phyloP scores from a whole-genome alignment of 2,113 vertebrate species.

The Climacteris rufus region DNA sequence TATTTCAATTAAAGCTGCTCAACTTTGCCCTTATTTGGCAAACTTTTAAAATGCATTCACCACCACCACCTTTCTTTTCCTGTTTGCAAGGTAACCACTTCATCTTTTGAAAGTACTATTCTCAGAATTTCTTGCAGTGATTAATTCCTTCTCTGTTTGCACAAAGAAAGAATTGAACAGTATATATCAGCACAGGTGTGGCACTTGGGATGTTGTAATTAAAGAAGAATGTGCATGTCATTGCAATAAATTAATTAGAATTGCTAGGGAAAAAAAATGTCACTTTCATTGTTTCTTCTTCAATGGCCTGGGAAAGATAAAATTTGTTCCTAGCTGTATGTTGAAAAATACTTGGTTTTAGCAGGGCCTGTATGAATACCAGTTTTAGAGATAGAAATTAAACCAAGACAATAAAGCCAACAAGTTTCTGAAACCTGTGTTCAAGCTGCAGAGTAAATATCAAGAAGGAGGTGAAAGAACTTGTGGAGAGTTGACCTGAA shows the following conservation, averaged over 20 bases:
- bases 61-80: neutral
- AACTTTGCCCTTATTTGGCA: neutral
- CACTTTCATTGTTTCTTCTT: neutral
- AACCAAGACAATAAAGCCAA: neutral
- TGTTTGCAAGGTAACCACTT: neutral
- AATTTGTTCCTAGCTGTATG: neutral
- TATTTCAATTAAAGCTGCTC: neutral
- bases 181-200: neutral
- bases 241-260: neutral
- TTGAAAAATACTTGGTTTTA: neutral
- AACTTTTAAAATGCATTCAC: neutral
- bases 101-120: neutral
- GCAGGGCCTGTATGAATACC: neutral
- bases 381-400: neutral
- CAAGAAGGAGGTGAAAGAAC: neutral
- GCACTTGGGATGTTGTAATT: neutral
- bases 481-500: neutral
- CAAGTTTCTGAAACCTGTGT: neutral
- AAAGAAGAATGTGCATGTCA: neutral
- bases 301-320: neutral
- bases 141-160: neutral
- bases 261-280: neutral
- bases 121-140: neutral
- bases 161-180: neutral
- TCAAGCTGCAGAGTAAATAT: neutral